phyloP scores from a whole-genome alignment of 2,888 invertebrate species.

The Cheilosia scutellata region DNA sequence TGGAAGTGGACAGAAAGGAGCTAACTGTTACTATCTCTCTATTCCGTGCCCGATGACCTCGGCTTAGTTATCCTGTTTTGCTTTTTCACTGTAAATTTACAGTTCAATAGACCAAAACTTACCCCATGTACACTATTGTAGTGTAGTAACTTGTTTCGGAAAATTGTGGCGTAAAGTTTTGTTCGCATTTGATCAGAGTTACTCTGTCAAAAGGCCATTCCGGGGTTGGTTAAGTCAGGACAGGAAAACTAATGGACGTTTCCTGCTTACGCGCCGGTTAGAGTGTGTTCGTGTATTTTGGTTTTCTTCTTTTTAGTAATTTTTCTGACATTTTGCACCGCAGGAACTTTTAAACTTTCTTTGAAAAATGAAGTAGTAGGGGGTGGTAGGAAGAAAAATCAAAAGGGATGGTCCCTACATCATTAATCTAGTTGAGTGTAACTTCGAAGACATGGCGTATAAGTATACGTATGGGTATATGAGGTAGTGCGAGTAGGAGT shows the following conservation, averaged over 20 bases:
- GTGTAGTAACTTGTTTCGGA: constrained; percentile 31
- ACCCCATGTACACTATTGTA: not conserved
- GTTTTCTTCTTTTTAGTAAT: constrained; percentile 43
- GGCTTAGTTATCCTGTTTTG: constrained; percentile 70
- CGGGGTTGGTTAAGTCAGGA: constrained; percentile 60
- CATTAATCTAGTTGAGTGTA: constrained; percentile 67
- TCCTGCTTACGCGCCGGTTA: constrained; percentile 1
- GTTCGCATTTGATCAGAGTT: constrained; percentile 66
- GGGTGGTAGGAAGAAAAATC: constrained; percentile 3
- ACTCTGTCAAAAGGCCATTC: constrained; percentile 70
- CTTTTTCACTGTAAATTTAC: constrained; percentile 57
- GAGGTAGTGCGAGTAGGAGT: constrained; percentile 2
- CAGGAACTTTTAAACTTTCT: constrained; percentile 70
- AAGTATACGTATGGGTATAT: no score
- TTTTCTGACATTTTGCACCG: constrained; percentile 64
- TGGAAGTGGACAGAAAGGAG: constrained; percentile 63
- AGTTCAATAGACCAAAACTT: constrained; percentile 70
- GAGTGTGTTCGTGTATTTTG: constrained; percentile 10
- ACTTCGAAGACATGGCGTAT: not conserved
- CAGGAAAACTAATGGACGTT: constrained; percentile 69
- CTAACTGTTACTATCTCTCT: constrained; percentile 28
- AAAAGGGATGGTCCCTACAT: constrained; percentile 34
- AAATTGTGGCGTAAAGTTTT: constrained; percentile 45
- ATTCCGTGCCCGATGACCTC: constrained; percentile 59
- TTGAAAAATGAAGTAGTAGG: constrained; percentile 44